phyloP scores from a whole-genome alignment of 2,113 vertebrate species.

The Noturus placidus region DNA sequence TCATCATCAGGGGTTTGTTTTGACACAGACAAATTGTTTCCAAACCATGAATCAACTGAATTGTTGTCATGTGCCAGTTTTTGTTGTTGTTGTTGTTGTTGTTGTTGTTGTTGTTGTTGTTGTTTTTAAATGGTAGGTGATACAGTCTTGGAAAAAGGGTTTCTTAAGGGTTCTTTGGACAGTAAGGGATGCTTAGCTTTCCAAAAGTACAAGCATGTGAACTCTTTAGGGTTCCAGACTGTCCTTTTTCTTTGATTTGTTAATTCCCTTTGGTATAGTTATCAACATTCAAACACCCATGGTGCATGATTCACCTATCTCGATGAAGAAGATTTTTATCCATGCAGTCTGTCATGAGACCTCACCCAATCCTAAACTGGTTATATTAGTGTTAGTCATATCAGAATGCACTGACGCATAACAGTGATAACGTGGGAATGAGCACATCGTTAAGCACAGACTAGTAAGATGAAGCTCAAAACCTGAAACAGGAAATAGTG shows the following conservation, averaged over 20 bases:
- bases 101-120: not conserved
- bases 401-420: not conserved
- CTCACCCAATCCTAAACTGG: not conserved
- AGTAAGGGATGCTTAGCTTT: not conserved
- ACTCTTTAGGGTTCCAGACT: not conserved
- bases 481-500: not conserved
- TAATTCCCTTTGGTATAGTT: not conserved
- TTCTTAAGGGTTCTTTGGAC: not conserved
- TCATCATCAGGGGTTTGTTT: slow-evolving; percentile 1
- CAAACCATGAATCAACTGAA: not conserved
- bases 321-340: not conserved
- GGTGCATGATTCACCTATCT: not conserved
- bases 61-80: not conserved
- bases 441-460: not conserved
- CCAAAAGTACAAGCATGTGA: not conserved
- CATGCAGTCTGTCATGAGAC: not conserved
- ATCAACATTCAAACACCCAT: too few species aligned
- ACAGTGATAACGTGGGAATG: not conserved
- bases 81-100: not conserved
- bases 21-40: slow-evolving; percentile 12
- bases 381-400: not conserved
- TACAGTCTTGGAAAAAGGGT: not conserved
- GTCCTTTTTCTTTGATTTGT: not conserved
- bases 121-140: not conserved
- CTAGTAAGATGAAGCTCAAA: not conserved